Evolutionary conservation across 2,113 vertebrate genomes (phyloP).

Genomic region (Sterna hirundo): DNA sequence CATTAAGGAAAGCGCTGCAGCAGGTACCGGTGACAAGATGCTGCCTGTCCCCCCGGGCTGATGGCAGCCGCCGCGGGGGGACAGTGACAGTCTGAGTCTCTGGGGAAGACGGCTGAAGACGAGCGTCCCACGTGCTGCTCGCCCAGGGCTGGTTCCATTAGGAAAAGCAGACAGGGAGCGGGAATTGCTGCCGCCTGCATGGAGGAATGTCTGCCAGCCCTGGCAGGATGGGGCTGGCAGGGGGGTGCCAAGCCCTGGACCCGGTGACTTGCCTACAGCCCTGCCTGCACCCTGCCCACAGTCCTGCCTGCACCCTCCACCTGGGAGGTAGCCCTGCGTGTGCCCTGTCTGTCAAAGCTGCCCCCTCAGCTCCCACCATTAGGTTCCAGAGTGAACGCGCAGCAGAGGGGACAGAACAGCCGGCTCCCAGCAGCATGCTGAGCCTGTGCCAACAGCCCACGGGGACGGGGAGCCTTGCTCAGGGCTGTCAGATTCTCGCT

Average conservation of each 20-base stretch:
- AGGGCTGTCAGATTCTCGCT: slow-evolving; percentile 1
- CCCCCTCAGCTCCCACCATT: slow-evolving; percentile 10
- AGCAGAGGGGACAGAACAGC: slow-evolving; percentile 9
- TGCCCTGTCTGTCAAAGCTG: background rate
- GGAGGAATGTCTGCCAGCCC: background rate
- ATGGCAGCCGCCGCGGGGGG: background rate
- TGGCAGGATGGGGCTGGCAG: background rate
- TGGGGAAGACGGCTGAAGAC: background rate
- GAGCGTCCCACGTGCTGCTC: background rate
- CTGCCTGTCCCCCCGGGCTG: slow-evolving; percentile 31
- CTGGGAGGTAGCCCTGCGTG: background rate
- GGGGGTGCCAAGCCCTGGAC: background rate
- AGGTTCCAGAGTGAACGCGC: background rate
- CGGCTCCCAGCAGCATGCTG: background rate
- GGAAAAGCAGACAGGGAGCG: background rate
- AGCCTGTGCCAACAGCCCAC: slow-evolving; percentile 19
- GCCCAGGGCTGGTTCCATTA: background rate
- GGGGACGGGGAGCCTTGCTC: background rate
- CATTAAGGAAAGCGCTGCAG: background rate
- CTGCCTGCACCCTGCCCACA: background rate
- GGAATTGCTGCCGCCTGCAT: background rate
- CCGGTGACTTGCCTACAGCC: background rate
- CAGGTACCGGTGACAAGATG: background rate
- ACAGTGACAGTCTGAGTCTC: slow-evolving; percentile 8
- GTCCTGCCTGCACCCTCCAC: background rate